Conservation (phyloP, 1,140 invertebrate genomes). For the Neodiprion lecontei region DNA sequence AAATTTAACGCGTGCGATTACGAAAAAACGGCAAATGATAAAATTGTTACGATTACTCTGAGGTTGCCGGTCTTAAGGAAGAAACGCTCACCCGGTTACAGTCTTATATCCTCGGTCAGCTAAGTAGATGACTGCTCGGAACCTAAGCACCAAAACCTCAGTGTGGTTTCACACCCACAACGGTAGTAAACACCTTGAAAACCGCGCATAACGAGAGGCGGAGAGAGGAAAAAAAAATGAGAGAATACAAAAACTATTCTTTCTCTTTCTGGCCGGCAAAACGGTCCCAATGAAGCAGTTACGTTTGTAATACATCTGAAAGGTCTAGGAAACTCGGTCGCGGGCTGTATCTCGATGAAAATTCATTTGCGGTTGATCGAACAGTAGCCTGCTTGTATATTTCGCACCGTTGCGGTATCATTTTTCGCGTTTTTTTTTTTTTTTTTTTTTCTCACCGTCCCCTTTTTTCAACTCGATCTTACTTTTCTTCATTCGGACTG, state of each 20-base stretch:
- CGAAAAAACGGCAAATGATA: background rate
- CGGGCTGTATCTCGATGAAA: background rate
- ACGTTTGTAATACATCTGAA: no score
- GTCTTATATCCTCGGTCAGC: conserved; percentile 40
- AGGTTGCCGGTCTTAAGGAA: background rate
- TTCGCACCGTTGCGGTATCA: no score
- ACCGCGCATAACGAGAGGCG: conserved; percentile 1
- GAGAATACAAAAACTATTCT: background rate
- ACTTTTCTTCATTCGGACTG: no score
- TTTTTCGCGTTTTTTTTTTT: no score
- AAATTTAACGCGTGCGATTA: background rate
- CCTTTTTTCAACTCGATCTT: no score
- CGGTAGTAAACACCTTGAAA: conserved; percentile 44
- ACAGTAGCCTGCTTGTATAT: no score
- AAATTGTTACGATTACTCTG: background rate
- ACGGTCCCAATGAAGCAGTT: background rate
- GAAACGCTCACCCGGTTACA: background rate
- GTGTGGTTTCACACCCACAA: conserved; percentile 62
- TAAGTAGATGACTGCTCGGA: conserved; percentile 57
- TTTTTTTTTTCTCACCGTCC: no score
- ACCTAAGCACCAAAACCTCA: conserved; percentile 59
- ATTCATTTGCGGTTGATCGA: background rate
- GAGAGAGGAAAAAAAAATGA: background rate
- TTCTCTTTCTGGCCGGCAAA: background rate
- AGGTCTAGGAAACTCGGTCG: background rate